Conservation (phyloP, 1,140 invertebrate genomes). For the Bombus confusus region DNA sequence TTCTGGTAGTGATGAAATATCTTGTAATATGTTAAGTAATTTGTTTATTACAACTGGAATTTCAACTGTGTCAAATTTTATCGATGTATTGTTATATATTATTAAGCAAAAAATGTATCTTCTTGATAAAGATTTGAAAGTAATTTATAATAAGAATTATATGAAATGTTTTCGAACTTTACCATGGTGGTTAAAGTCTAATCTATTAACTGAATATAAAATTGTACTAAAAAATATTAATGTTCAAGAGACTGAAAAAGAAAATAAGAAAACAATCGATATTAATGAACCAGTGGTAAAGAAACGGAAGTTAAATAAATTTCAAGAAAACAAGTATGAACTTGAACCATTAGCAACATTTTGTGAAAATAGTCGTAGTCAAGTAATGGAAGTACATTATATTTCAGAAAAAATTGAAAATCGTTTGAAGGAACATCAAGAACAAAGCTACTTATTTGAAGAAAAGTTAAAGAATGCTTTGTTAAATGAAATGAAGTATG, state of each 20-base stretch:
- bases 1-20: slow-evolving; percentile 59
- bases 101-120: slow-evolving; percentile 71
- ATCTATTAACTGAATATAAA: slow-evolving; percentile 60
- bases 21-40: slow-evolving; percentile 72
- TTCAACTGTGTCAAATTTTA: slow-evolving; percentile 68
- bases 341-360: slow-evolving; percentile 52
- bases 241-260: slow-evolving; percentile 22
- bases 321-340: slow-evolving; percentile 30
- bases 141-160: slow-evolving; percentile 78
- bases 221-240: slow-evolving; percentile 33
- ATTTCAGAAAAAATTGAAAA: slow-evolving; percentile 65
- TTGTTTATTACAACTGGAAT: slow-evolving; percentile 70
- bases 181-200: slow-evolving; percentile 81
- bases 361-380: slow-evolving; percentile 56
- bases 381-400: slow-evolving; percentile 59
- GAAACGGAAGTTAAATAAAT: slow-evolving; percentile 41
- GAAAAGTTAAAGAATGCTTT: slow-evolving; percentile 72
- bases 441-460: slow-evolving; percentile 67
- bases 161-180: slow-evolving; percentile 75
- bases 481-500: background rate
- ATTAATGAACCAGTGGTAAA: slow-evolving; percentile 54
- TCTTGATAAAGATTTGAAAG: slow-evolving; percentile 66
- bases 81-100: slow-evolving; percentile 74
- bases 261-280: slow-evolving; percentile 5
- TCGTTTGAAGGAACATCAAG: slow-evolving; percentile 68